Evolutionary conservation across 2,888 invertebrate species (phyloP).

Genomic region (Melanotus villosus): DNA sequence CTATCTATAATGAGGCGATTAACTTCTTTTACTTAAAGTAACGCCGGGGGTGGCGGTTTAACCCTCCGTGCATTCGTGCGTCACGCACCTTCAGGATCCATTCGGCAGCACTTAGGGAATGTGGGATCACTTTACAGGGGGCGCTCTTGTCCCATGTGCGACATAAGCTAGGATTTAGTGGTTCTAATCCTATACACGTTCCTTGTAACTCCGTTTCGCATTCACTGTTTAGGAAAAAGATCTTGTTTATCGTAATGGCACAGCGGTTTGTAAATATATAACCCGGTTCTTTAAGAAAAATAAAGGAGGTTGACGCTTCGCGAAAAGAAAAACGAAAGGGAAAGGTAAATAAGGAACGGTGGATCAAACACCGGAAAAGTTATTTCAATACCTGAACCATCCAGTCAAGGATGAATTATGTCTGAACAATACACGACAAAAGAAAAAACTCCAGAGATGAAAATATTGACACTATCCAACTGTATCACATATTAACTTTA

Average conservation of each 20-base stretch:
- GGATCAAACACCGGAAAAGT: not conserved
- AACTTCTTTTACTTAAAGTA: slow-evolving; percentile 15
- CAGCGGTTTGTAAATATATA: slow-evolving; percentile 17
- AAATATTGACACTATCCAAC: not conserved
- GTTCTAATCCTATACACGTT: slow-evolving; percentile 49
- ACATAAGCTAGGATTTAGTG: slow-evolving; percentile 53
- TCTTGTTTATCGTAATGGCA: slow-evolving; percentile 20
- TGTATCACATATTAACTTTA: not conserved
- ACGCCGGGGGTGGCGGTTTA: slow-evolving; percentile 17
- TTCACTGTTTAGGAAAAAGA: slow-evolving; percentile 25
- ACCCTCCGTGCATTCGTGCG: slow-evolving; percentile 18
- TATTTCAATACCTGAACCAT: not conserved
- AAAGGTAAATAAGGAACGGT: not conserved
- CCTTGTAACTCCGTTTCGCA: slow-evolving; percentile 17
- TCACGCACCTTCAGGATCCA: slow-evolving; percentile 35
- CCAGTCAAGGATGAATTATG: not conserved
- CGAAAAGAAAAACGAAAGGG: not conserved
- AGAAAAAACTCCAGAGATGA: not conserved
- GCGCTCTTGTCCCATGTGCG: slow-evolving; percentile 49
- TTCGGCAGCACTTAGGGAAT: slow-evolving; percentile 33
- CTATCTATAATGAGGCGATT: slow-evolving; percentile 30
- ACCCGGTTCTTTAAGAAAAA: not conserved
- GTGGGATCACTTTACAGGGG: slow-evolving; percentile 48
- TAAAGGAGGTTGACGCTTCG: not conserved
- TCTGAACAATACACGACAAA: not conserved